Base-by-base conservation (phyloP, 2,888 invertebrate species). In the Galeruca laticollis region DNA sequence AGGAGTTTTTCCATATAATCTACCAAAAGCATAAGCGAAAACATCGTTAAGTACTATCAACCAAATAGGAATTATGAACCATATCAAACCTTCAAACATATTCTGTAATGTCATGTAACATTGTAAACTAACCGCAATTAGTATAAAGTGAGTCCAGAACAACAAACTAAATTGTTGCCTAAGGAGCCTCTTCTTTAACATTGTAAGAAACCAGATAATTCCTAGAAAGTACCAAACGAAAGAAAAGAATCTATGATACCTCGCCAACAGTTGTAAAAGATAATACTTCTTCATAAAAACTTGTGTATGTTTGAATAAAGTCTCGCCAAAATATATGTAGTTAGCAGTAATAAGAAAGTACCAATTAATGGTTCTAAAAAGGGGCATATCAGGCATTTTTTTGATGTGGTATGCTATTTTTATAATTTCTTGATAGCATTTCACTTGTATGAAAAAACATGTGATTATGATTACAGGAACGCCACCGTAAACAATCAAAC, bases 1-100 rank as follows among this genome's bases (percentile, higher is more conserved):
- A 0, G 99, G 99, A 0, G 99, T 99, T 84, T 94, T 94, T 52
- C 99, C 99, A 85, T 97, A 98, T 90, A 98, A 96, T 88, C 98
- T 98, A 8, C 99, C 99, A 87, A 98, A 99, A 83, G 99, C 92
- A 85, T 99, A 99, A 0, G 99, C 99, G 95, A 98, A 98, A 73
- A 99, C 96, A 87, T 99, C 99, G 86, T 99, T 99, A 86, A 97
- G 94, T 70, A 98, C 96, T 77, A 99, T 98, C 95, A 99, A 97
- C 18, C 97, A 96, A 0, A 98, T 96, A 8, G 99, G 98, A 70
- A 99, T 94, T 82, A 99, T 94, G 85, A 99, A 96, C 99, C 98
- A 92, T 83, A 92, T 91, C 31, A 92, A 85, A 68, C 92, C 99
- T 88, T 98, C 96, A 86, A 99, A 98, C 80, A 99, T 94, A 84